These are phyloP conservation scores for Rhopilema esculentum DNA, from an alignment of 30 jellyfish, hydroid and myxozoan genomes.

Conservation along the genomic window DNA sequence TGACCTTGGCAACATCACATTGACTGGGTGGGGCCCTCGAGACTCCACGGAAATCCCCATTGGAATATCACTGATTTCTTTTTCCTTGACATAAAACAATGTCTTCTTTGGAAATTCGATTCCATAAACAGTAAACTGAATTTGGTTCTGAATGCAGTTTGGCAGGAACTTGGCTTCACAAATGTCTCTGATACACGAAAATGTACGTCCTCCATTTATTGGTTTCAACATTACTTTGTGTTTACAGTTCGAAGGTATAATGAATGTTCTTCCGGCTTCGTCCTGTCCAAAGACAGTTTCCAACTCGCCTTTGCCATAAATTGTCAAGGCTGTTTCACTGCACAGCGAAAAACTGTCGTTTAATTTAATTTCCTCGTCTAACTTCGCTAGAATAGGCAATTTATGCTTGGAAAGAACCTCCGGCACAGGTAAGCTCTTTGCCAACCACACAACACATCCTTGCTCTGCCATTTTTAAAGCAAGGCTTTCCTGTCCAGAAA, in stretches of 20 bases:
- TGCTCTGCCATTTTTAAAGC: not conserved
- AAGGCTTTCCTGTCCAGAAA: not conserved
- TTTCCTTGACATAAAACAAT: conserved; percentile 2
- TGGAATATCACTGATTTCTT: not conserved
- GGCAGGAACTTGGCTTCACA: conserved; percentile 17
- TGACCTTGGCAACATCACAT: not conserved
- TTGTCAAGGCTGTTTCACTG: not conserved
- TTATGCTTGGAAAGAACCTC: not conserved
- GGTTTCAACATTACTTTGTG: not conserved
- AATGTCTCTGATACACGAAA: not conserved
- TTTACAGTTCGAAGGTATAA: not conserved
- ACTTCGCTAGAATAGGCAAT: not conserved
- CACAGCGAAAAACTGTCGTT: not conserved
- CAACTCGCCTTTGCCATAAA: conserved; percentile 8
- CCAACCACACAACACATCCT: not conserved
- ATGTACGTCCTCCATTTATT: not conserved
- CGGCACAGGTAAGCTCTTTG: not conserved
- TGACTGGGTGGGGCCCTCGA: conserved; percentile 25
- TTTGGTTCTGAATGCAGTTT: conserved; percentile 5
- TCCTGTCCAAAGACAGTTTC: conserved; percentile 9
- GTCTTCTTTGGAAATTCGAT: conserved; percentile 28
- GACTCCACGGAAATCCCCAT: conserved; percentile 37
- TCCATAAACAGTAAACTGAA: not conserved
- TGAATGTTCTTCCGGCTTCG: conserved; percentile 1
- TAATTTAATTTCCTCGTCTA: not conserved